A percentile compares a stretch with the other conserved stretches of the same genome.
Evolutionary conservation across 2,797 vertebrate genomes (phyloP).

Genomic region (Erithacus rubecula): DNA sequence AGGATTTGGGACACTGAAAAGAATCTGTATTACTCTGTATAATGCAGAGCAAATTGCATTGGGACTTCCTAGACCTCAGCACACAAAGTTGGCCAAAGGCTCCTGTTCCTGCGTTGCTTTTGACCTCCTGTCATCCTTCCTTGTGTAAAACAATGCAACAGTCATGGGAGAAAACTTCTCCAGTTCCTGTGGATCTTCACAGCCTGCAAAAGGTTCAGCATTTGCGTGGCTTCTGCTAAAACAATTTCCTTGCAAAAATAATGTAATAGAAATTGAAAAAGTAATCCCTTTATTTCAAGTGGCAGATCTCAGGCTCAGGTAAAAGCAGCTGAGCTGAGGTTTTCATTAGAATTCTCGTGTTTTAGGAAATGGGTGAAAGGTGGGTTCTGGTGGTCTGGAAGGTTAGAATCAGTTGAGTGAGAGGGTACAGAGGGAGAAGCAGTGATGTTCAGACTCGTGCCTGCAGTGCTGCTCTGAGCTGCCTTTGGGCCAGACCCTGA

Average conservation of each 20-base stretch:
- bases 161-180: constrained; percentile 5
- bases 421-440: background rate
- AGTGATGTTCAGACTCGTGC: background rate
- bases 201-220: constrained; percentile 4
- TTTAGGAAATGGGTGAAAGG: background rate
- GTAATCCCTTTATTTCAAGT: background rate
- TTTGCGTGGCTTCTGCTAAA: background rate
- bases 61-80: background rate
- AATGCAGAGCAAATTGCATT: background rate
- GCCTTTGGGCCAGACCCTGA: background rate
- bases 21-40: background rate
- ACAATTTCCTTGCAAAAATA: constrained; percentile 21
- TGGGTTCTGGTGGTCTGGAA: background rate
- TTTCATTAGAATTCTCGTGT: background rate
- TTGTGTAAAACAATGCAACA: constrained; percentile 20
- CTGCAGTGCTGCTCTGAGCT: background rate
- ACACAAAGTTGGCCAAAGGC: background rate
- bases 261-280: background rate
- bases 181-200: constrained; percentile 47
- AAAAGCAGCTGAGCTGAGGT: background rate
- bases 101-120: constrained; percentile 14
- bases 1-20: background rate
- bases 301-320: background rate
- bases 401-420: background rate
- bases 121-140: constrained; percentile 27